Evolutionary conservation across 2,888 invertebrate genomes (phyloP), one percentile per base, ranked within the genome.

Genomic region (Augochlorella aurata): DNA sequence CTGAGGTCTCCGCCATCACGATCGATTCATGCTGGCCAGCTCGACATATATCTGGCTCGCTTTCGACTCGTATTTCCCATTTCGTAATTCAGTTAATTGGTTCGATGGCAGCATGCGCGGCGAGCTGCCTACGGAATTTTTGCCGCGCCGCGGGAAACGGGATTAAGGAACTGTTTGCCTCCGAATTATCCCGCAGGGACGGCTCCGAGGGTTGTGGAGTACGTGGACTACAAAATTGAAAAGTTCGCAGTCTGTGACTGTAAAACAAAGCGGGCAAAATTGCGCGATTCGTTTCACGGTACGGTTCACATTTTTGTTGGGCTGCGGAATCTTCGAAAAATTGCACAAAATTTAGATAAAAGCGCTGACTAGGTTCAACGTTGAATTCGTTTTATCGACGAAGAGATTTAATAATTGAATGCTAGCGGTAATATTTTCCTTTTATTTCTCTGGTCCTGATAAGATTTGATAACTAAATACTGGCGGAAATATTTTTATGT

Each of bases 41-140:
- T 24, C 74, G 29, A 29, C 58, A 61, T 61, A 29, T 74, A 67
- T 75, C 70, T 47, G 61, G 50, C 65, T 58, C 68, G 44, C 69
- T 77, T 75, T 71, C 74, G 38, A 61, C 45, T 75, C 79, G 74
- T 67, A 77, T 85, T 85, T 75, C 77, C 72, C 47, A 44, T 79
- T 76, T 81, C 50, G 79, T 81, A 83, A 87, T 87, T 87, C 79
- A 54, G 75, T 77, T 85, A 87, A 87, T 83, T 76, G 77, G 29
- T 54, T 77, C 81, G 73, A 54, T 65, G 63, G 68, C 74, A 52
- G 69, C 75, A 63, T 54, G 65, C 38, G 14, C 58, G 24, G 16
- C 47, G 38, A 29, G 16, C 44, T 44, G 49, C 24, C 61, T 52
- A 4, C 67, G 18, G 58, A 71, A 77, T 77, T 71, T 50, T 44